Evolutionary conservation across 2,888 invertebrate genomes (phyloP), one percentile per base, ranked within the genome.

Genomic region (Melolontha melolontha): DNA sequence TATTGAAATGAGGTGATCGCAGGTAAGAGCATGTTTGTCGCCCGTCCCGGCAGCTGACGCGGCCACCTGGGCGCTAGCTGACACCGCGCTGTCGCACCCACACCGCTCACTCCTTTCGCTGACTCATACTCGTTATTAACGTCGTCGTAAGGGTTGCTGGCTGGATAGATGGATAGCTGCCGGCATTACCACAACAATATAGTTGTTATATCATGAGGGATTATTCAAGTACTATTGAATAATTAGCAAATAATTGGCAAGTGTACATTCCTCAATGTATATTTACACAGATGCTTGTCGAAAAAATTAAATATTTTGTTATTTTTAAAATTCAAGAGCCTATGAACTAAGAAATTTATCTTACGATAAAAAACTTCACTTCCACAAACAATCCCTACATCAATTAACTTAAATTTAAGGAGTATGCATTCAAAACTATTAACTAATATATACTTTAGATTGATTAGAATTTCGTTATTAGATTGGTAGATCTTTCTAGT

Each of bases 11-110:
- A 79, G 79, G 77, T 75, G 79, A 79, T 79, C 79, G 77, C 75
- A 75, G 75, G 75, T 76, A 76, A 74, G 72, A 71, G 71, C 72
- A 70, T 75, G 75, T 75, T 79, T 79, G 78, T 78, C 78, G 79
- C 78, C 79, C 75, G 77, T 79, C 79, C 75, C 78, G 77, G 79
- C 81, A 82, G 81, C 81, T 82, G 81, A 82, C 81, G 78, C 75
- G 81, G 79, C 82, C 82, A 82, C 82, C 82, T 82, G 81, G 82
- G 79, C 75, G 80, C 78, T 72, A 75, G 73, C 75, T 74, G 77
- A 76, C 76, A 76, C 72, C 72, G 74, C 71, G 75, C 71, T 77
- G 78, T 78, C 79, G 77, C 79, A 79, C 79, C 79, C 80, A 80
- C 80, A 74, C 77, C 74, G 73, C 70, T 57, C 55, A 66, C 74